Conservation (phyloP, 2,797 vertebrate species). For the Amniataba percoides region DNA sequence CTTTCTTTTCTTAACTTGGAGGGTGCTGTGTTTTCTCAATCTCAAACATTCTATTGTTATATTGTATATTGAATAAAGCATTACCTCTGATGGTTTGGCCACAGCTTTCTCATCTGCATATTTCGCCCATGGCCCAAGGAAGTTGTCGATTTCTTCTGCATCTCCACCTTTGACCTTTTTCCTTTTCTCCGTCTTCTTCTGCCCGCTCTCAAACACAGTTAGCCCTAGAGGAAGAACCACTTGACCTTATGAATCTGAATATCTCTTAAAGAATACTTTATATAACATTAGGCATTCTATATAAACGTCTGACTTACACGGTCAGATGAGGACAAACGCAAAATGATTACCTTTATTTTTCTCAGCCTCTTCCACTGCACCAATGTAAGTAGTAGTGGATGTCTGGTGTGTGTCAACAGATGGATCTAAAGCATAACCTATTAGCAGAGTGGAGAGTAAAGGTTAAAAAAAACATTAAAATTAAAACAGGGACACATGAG, state of each 20-base stretch:
- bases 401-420: constrained; percentile 91
- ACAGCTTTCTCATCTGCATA: constrained; percentile 95
- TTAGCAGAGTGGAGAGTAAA: constrained; percentile 32
- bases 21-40: background rate
- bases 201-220: constrained; percentile 95
- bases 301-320: background rate
- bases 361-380: constrained; percentile 96
- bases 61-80: constrained; percentile 13
- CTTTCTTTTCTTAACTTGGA: background rate
- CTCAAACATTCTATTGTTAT: background rate
- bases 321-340: background rate
- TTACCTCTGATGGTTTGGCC: constrained; percentile 96
- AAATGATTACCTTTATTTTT: constrained; percentile 94
- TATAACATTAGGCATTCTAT: background rate
- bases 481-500: background rate
- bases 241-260: background rate
- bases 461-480: background rate
- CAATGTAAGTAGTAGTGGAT: constrained; percentile 89
- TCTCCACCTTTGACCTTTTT: constrained; percentile 97
- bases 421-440: constrained; percentile 98
- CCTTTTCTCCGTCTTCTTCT: constrained; percentile 93
- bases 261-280: background rate
- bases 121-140: constrained; percentile 97
- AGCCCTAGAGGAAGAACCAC: constrained; percentile 84
- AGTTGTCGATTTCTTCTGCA: constrained; percentile 93